Base-by-base conservation (phyloP, 2,888 invertebrate species). In the Tetanocera ferruginea region DNA sequence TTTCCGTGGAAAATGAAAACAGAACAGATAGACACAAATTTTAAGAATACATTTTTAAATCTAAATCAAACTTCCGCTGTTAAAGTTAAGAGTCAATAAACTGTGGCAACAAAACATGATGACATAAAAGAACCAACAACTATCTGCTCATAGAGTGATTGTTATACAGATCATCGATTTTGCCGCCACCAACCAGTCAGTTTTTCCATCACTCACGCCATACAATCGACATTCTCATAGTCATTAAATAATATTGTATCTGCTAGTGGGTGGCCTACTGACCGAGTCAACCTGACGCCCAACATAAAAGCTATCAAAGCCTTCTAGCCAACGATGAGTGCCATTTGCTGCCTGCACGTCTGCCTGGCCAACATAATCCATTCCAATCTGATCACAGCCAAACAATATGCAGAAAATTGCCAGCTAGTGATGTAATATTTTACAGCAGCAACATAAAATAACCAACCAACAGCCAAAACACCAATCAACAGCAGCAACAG, bases 221-320 rank as follows among this genome's bases (percentile, higher is more conserved):
- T 71, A 5, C n/a, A 55, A 43, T 69, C 34, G 23, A 52, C 23
- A 37, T 31, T 57, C 14, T 60, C 11, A 5, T 23, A 43, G 43
- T 43, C 43, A 43, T 43, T 43, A 11, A 43, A 14, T 43, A 43
- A 43, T 43, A 11, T 43, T 11, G 43, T 43, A 43, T 43, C n/a
- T 62, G 43, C 28, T 31, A 43, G 76, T 79, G 70, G 70, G 70
- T 79, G 79, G 77, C 78, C 79, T 55, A 78, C 77, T 78, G 73
- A 77, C 76, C 70, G 62, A 69, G 17, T 64, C 43, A 49, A 37
- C 31, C 19, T 66, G 75, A 31, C 60, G 66, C 75, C 52, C 25
- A 51, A 23, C 5, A 49, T 19, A 4, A 23, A 23, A 72, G 55
- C 31, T 9, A 43, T 14, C 17, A 25, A 57, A 64, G 37, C 5